Base-by-base conservation (phyloP, 2,888 invertebrate genomes). In the Aleiodes testaceus region DNA sequence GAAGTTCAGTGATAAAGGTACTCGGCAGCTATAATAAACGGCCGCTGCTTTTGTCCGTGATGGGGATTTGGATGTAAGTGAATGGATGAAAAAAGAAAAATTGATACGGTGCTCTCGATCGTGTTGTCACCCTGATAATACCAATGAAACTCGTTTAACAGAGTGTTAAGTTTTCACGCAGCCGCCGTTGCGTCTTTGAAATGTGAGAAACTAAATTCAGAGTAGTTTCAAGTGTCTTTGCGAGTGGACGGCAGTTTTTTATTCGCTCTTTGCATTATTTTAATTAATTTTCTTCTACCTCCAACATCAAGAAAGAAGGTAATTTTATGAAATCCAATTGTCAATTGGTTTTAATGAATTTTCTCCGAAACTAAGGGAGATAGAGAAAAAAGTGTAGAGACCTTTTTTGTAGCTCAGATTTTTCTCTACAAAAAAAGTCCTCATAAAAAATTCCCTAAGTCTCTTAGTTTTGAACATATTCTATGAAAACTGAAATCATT, bases 111-210 rank as follows among this genome's bases (percentile, higher is more conserved):
- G 26, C 26, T 42, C 22, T n/a, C 36, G 30, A 36, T 64, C 72
- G 74, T 76, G 74, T 53, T 67, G 65, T 71, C 63, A 61, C 45
- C 64, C 66, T 55, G 70, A 75, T 74, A 68, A 72, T 65, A 69
- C 70, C 75, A 76, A 76, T 74, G 69, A 69, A 73, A 72, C 67
- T 67, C 67, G 55, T 68, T 68, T 68, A 49, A 49, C 26, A 16
- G 18, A 68, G 59, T 68, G 55, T 18, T 30, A 14, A 22, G 47
- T 68, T 67, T 30, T 16, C 49, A 55, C 67, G 55, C 55, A 55
- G 67, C 45, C 55, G 20, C 55, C 47, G 45, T 16, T n/a, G 16
- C 30, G 7, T 18, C 36, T 69, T 11, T 14, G 49, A 66, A 20
- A 16, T 44, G 12, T 26, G 45, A 45, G 45, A 63, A 36, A 36